These are phyloP conservation scores for Mungos mungo DNA, from an alignment of 2,113 vertebrate species.

Conservation along the genomic window DNA sequence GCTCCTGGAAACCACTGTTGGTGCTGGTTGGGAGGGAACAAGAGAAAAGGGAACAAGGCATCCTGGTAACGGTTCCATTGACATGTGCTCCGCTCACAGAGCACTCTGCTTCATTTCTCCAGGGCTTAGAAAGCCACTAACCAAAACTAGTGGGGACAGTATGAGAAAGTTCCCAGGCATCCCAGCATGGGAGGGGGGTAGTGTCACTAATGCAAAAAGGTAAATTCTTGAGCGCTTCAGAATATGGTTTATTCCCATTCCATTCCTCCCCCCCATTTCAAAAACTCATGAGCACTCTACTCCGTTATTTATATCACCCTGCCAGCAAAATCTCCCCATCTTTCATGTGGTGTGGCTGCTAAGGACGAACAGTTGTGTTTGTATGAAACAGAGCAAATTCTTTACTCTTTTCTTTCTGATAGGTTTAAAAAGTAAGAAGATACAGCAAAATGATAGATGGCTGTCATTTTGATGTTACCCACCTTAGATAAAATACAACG, in stretches of 20 bases:
- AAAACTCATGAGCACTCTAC: not conserved
- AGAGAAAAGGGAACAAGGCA: not conserved
- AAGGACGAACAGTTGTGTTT: constrained; percentile 48
- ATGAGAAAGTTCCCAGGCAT: not conserved
- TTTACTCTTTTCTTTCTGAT: constrained; percentile 86
- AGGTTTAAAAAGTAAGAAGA: constrained; percentile 86
- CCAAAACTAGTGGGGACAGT: not conserved
- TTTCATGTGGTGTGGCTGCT: constrained; percentile 37
- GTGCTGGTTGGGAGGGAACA: not conserved
- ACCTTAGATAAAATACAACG: constrained; percentile 87
- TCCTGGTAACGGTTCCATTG: not conserved
- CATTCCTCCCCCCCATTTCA: not conserved
- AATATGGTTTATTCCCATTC: not conserved
- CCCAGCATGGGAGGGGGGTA: not conserved
- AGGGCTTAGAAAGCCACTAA: constrained; percentile 17
- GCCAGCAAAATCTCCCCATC: constrained; percentile 4
- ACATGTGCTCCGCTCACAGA: not conserved
- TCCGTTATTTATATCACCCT: not conserved
- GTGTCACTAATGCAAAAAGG: not conserved
- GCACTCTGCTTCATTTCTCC: not conserved
- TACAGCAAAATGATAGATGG: constrained; percentile 84
- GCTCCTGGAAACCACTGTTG: not conserved
- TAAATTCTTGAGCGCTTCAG: not conserved
- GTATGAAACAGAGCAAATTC: constrained; percentile 81
- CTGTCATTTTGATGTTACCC: constrained; percentile 85